Evolutionary conservation across 2,797 vertebrate genomes (phyloP).

Genomic region (Discoglossus pictus): DNA sequence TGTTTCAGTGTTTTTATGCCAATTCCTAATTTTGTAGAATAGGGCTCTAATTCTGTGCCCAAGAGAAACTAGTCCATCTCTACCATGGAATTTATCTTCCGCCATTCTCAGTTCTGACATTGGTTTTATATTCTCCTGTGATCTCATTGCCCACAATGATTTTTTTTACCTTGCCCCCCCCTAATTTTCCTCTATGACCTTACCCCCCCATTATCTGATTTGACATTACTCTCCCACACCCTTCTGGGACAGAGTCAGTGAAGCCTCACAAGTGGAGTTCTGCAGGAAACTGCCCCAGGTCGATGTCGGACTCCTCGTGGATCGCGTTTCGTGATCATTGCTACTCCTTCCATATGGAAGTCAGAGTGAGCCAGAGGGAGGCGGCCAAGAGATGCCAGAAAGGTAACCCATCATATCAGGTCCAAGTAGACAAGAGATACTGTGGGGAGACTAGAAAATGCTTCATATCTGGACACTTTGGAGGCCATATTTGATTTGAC

Average conservation of each 20-base stretch:
- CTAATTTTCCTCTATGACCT: not conserved
- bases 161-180: not conserved
- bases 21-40: too few relatives aligned
- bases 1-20: too few relatives aligned
- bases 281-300: conserved; percentile 82
- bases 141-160: not conserved
- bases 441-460: too few relatives aligned
- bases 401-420: conserved; percentile 65
- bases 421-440: too few relatives aligned
- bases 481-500: too few relatives aligned
- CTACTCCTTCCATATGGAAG: conserved; percentile 92
- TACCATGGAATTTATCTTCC: too few relatives aligned
- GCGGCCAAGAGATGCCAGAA: conserved; percentile 81
- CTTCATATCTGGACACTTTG: too few relatives aligned
- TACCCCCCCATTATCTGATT: not conserved
- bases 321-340: conserved; percentile 91
- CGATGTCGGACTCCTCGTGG: conserved; percentile 83
- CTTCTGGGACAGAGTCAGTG: conserved; percentile 54
- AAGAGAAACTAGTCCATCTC: too few relatives aligned
- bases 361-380: conserved; percentile 80
- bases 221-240: too few relatives aligned
- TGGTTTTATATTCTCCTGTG: too few relatives aligned
- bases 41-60: too few relatives aligned
- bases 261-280: conserved; percentile 75
- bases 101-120: too few relatives aligned